Percentiles rank a stretch among this genome's conserved stretches.
phyloP scores from a whole-genome alignment of 2,797 vertebrate genomes.

The Nasua narica region DNA sequence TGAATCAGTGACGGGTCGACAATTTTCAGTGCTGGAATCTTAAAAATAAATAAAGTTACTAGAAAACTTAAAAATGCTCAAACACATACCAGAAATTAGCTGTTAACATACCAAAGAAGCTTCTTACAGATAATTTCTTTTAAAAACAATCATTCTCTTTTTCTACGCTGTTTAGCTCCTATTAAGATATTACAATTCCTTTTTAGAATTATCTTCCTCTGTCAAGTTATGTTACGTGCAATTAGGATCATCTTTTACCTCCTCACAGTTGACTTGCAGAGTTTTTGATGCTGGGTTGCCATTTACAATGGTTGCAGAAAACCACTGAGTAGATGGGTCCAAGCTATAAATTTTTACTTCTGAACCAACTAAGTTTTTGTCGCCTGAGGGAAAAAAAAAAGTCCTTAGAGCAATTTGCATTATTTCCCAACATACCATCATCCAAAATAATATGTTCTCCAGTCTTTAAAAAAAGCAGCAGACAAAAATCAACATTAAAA shows the following conservation, averaged over 20 bases:
- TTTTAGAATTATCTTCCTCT: background rate
- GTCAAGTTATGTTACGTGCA: background rate
- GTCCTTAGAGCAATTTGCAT: background rate
- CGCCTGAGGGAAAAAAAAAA: conserved; percentile 71
- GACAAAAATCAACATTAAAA: background rate
- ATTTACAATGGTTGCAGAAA: conserved; percentile 84
- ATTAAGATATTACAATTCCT: background rate
- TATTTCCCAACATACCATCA: background rate
- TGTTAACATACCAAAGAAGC: background rate
- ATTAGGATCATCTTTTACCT: conserved; percentile 77
- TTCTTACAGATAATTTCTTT: background rate
- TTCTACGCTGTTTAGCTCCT: background rate
- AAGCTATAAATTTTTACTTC: conserved; percentile 87
- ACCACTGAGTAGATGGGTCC: conserved; percentile 86
- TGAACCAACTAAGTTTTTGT: conserved; percentile 85
- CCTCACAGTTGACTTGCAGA: conserved; percentile 85
- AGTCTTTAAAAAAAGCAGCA: background rate
- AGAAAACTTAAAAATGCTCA: background rate
- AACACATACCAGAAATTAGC: background rate
- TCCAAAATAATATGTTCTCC: background rate
- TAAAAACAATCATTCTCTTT: background rate
- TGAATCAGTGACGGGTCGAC: conserved; percentile 87
- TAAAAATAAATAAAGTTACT: conserved; percentile 61
- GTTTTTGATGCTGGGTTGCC: conserved; percentile 82
- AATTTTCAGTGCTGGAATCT: conserved; percentile 86